These are phyloP conservation scores for Saturnia japonica DNA, from an alignment of 2,888 invertebrate species.

Conservation along the genomic window DNA sequence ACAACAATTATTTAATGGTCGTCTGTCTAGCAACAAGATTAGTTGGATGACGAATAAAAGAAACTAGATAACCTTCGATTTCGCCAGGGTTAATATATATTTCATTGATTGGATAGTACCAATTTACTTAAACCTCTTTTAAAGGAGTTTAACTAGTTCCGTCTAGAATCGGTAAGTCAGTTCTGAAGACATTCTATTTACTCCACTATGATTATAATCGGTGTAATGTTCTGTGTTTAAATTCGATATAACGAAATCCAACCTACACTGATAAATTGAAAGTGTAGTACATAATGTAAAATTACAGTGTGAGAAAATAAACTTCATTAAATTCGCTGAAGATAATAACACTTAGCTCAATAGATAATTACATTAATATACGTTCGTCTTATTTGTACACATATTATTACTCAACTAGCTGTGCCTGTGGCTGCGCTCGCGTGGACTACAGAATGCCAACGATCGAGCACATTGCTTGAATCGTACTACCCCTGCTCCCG, in stretches of 20 bases:
- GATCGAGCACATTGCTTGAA: too few species aligned
- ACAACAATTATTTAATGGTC: constrained; percentile 15
- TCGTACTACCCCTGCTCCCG: too few species aligned
- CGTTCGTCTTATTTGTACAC: neutral
- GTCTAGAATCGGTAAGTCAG: too few species aligned
- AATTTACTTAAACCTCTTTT: neutral
- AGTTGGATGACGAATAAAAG: constrained; percentile 5
- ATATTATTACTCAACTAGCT: neutral
- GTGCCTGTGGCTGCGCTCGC: neutral
- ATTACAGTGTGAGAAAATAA: neutral
- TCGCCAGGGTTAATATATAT: neutral
- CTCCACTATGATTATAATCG: neutral
- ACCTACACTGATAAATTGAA: neutral
- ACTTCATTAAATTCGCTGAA: neutral
- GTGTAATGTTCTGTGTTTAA: neutral
- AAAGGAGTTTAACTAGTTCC: too few species aligned
- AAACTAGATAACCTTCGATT: neutral
- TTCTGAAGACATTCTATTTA: neutral
- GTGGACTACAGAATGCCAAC: too few species aligned
- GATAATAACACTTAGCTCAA: too few species aligned
- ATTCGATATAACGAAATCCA: neutral
- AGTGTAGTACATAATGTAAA: too few species aligned
- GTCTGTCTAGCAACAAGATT: constrained; percentile 14
- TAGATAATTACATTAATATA: too few species aligned
- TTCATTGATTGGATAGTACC: neutral